These are phyloP conservation scores for Etia nguti DNA, from an alignment of 2,113 vertebrate species.

Conservation along the genomic window DNA sequence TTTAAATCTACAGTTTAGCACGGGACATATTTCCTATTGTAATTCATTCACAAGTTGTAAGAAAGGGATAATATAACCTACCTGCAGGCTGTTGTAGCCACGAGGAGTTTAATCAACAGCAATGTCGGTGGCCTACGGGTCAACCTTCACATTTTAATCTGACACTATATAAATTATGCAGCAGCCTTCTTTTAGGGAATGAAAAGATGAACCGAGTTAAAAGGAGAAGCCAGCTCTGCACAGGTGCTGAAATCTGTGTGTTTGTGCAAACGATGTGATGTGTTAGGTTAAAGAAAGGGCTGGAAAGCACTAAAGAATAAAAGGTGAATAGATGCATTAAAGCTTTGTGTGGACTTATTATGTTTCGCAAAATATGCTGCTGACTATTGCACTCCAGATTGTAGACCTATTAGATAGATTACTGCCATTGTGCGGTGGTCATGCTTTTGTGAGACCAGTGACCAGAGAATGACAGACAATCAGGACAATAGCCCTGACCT, in stretches of 20 bases:
- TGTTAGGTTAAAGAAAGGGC: too few relatives aligned
- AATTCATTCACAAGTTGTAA: not conserved
- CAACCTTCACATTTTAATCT: conserved; percentile 5
- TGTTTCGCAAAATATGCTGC: not conserved
- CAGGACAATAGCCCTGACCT: conserved; percentile 58
- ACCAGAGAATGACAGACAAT: conserved; percentile 31
- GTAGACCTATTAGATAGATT: conserved; percentile 42
- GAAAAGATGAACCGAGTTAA: not conserved
- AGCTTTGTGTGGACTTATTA: not conserved
- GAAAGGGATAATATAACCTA: not conserved
- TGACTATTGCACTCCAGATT: not conserved
- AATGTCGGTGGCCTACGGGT: not conserved
- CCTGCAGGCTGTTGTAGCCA: not conserved
- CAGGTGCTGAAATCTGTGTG: not conserved
- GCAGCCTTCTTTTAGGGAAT: not conserved
- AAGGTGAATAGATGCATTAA: not conserved
- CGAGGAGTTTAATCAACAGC: conserved; percentile 2
- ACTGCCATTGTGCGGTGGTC: conserved; percentile 33
- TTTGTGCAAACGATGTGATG: not conserved
- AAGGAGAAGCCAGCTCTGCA: not conserved
- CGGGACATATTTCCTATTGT: not conserved
- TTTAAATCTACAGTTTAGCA: not conserved
- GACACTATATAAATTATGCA: not conserved
- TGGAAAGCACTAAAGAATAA: too few relatives aligned
- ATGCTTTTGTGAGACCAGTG: conserved; percentile 34